Conservation (phyloP, 1,140 invertebrate genomes). For the Drosophila burlai region DNA sequence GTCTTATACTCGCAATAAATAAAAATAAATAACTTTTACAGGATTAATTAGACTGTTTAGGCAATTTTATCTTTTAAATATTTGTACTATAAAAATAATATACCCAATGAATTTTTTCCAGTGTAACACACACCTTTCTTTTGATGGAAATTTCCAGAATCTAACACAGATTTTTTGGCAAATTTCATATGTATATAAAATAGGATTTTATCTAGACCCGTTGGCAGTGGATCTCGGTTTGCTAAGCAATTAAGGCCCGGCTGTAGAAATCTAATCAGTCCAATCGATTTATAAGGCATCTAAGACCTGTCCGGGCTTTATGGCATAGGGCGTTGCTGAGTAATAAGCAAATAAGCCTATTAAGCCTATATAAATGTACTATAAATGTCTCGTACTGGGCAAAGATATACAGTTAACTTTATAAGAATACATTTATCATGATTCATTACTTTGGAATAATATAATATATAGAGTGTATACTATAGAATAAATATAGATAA, state of each 20-base stretch:
- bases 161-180: background rate
- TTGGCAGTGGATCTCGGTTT: conserved; percentile 1
- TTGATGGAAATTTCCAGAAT: background rate
- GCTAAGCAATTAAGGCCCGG: conserved; percentile 4
- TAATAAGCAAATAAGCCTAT: conserved; percentile 24
- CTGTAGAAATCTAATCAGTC: conserved; percentile 44
- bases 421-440: background rate
- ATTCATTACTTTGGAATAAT: background rate
- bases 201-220: background rate
- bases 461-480: background rate
- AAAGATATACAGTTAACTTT: background rate
- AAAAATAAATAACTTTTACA: too few relatives aligned
- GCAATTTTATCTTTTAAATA: too few relatives aligned
- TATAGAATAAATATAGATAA: background rate
- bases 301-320: conserved; percentile 27
- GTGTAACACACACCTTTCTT: background rate
- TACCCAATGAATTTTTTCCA: background rate
- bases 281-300: conserved; percentile 52
- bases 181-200: background rate
- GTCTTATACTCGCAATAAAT: too few relatives aligned
- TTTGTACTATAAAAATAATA: background rate
- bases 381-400: background rate
- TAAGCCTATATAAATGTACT: background rate
- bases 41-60: too few relatives aligned
- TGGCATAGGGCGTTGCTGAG: conserved; percentile 12